Percentiles rank a stretch among this genome's conserved stretches.
Conservation (phyloP, 2,888 invertebrate genomes). For the Phaonia tiefii region DNA sequence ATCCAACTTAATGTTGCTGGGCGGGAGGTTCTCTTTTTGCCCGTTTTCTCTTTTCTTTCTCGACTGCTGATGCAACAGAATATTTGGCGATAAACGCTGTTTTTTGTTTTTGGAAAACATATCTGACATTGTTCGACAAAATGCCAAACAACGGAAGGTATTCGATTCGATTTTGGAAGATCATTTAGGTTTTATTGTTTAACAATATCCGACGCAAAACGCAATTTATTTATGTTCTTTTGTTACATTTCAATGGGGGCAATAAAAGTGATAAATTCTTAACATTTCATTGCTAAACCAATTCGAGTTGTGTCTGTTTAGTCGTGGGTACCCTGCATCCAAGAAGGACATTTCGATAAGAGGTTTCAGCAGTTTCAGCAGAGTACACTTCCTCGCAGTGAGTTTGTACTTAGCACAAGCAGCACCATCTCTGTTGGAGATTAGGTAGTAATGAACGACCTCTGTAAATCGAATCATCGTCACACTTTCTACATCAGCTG, state of each 20-base stretch:
- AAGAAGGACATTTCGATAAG: too few relatives aligned
- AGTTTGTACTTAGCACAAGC: too few relatives aligned
- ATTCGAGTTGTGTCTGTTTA: constrained; percentile 11
- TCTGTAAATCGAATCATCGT: too few relatives aligned
- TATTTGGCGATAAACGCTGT: too few relatives aligned
- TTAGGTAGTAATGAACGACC: too few relatives aligned
- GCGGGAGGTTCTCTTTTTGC: not conserved
- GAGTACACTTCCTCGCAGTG: too few relatives aligned
- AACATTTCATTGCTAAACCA: constrained; percentile 38
- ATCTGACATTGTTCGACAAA: constrained; percentile 40
- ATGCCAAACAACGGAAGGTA: constrained; percentile 14
- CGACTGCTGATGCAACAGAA: constrained; percentile 39
- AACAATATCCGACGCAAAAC: not conserved
- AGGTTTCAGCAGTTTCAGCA: too few relatives aligned
- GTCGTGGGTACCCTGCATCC: not conserved
- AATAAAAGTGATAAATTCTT: constrained; percentile 64
- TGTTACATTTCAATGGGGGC: constrained; percentile 60
- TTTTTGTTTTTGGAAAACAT: constrained; percentile 27
- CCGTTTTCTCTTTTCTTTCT: not conserved
- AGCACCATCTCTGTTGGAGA: too few relatives aligned
- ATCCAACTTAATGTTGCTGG: constrained; percentile 32
- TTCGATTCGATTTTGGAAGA: constrained; percentile 15
- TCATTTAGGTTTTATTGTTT: constrained; percentile 24
- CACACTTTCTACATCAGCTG: too few relatives aligned
- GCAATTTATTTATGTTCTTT: constrained; percentile 62